Base-by-base conservation (phyloP, 2,797 vertebrate genomes). In the Pseudocheirus occidentalis region DNA sequence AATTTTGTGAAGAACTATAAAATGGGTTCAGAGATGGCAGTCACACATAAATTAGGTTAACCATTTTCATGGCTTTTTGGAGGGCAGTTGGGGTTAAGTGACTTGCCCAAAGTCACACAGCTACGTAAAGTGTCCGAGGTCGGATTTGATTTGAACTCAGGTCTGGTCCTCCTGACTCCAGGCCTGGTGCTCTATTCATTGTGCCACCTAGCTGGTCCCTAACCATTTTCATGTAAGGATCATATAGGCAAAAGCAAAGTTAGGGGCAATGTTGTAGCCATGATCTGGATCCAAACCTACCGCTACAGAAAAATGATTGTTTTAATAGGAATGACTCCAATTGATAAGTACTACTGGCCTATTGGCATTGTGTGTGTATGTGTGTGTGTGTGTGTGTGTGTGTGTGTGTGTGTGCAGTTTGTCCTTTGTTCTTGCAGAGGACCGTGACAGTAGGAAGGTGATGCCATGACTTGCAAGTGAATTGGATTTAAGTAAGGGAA, bases 21-120 rank as follows among this genome's bases (percentile, higher is more conserved):
- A 58, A 95, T 95, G 58, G 92, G 92, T 94, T 97, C 91, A 94
- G 93, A 96, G 95, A 81, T 91, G n/a, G 94, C 95, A 94, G 91
- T 40, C 93, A 97, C 94, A 93, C 95, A 97, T 94, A 94, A 94
- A 94, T 52, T 1, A 2, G 46, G 91, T 91, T 95, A 92, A 52
- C 52, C 12, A 29, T 27, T 96, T 96, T 97, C 96, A 95, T 58
- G 52, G 52, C 52, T 52, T 52, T 52, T 52, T 52, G 52, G 52
- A 52, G 52, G 52, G 52, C 3, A 52, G 3, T 52, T 52, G 6
- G 52, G 52, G 52, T 52, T 52, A 52, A 52, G 52, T 52, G 52
- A 52, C 52, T 52, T 52, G 52, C 52, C 52, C 52, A 52, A 52
- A 52, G 52, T 52, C 52, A 4, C 52, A 52, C 52, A 52, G 52